Conservation (phyloP, 2,888 invertebrate species). For the Steinernema carpocapsae region DNA sequence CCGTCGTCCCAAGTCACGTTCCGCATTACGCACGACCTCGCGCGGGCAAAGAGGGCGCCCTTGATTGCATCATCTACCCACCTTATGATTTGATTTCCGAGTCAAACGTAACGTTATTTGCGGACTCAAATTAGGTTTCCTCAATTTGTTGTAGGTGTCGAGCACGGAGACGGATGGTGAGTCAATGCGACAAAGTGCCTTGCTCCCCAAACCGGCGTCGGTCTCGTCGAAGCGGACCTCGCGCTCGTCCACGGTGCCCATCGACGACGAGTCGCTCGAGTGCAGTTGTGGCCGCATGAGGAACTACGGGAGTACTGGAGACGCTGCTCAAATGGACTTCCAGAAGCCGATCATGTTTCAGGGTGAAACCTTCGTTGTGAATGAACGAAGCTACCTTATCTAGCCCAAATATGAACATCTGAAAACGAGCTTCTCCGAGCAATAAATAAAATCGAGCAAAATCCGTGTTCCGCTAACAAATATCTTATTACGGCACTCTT, state of each 20-base stretch:
- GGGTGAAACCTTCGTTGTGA: slow-evolving; percentile 67
- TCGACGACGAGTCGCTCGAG: slow-evolving; percentile 28
- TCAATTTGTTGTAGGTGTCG: background rate
- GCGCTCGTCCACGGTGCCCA: slow-evolving; percentile 25
- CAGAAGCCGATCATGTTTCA: slow-evolving; percentile 53
- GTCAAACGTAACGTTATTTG: slow-evolving; percentile 43
- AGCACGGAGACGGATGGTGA: slow-evolving; percentile 28
- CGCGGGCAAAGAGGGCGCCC: slow-evolving; percentile 41
- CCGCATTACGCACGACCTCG: background rate
- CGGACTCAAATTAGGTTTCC: background rate
- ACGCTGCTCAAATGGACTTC: slow-evolving; percentile 42
- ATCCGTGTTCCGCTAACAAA: too few relatives aligned
- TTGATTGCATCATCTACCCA: slow-evolving; percentile 48
- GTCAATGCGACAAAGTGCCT: slow-evolving; percentile 22
- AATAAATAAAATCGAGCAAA: slow-evolving; percentile 3
- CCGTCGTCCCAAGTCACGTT: slow-evolving; percentile 1
- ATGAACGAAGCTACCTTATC: slow-evolving; percentile 65
- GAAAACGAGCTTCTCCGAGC: background rate
- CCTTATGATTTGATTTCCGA: slow-evolving; percentile 45
- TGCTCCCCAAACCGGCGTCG: slow-evolving; percentile 31
- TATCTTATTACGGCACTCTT: too few relatives aligned
- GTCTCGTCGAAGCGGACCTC: slow-evolving; percentile 27
- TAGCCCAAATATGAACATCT: slow-evolving; percentile 39
- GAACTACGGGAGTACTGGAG: slow-evolving; percentile 54
- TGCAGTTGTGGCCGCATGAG: slow-evolving; percentile 54